Conservation (phyloP, 2,797 vertebrate species). For the Gymnoscopelus braueri region DNA sequence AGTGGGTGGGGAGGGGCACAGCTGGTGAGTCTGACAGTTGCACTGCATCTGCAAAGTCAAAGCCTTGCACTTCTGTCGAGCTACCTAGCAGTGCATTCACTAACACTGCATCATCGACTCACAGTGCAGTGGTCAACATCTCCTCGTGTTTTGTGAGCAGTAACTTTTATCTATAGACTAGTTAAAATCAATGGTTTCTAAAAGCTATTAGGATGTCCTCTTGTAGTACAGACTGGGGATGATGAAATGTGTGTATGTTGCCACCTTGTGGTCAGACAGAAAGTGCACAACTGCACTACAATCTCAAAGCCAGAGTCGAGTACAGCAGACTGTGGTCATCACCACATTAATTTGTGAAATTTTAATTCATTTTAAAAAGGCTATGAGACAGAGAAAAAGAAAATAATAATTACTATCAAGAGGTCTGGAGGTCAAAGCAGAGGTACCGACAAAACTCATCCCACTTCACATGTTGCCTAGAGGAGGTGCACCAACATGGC, state of each 20-base stretch:
- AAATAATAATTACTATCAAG: constrained; percentile 35
- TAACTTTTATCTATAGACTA: constrained; percentile 6
- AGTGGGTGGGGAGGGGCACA: constrained; percentile 3
- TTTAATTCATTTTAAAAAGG: constrained; percentile 54
- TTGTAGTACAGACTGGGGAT: constrained; percentile 31
- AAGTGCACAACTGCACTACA: constrained; percentile 33
- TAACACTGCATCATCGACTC: constrained; percentile 52
- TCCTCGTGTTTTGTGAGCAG: constrained; percentile 23
- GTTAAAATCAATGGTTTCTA: constrained; percentile 53
- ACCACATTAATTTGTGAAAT: constrained; percentile 27
- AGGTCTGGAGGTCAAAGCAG: constrained; percentile 59
- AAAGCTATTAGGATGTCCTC: constrained; percentile 32
- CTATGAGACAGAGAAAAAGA: constrained; percentile 48
- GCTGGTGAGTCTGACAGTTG: constrained; percentile 20
- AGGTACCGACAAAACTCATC: constrained; percentile 61
- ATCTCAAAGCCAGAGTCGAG: neutral
- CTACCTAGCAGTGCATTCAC: constrained; percentile 54
- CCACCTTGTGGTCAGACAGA: constrained; percentile 61
- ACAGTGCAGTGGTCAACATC: constrained; percentile 40
- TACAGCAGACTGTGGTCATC: constrained; percentile 25
- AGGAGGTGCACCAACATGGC: constrained; percentile 54
- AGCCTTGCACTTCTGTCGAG: constrained; percentile 50
- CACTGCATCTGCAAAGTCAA: constrained; percentile 23
- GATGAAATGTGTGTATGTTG: constrained; percentile 36
- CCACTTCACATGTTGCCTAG: constrained; percentile 36